Evolutionary conservation across 2,888 invertebrate genomes (phyloP), one percentile per base, ranked within the genome.

Genomic region (Ophion ventricosus): DNA sequence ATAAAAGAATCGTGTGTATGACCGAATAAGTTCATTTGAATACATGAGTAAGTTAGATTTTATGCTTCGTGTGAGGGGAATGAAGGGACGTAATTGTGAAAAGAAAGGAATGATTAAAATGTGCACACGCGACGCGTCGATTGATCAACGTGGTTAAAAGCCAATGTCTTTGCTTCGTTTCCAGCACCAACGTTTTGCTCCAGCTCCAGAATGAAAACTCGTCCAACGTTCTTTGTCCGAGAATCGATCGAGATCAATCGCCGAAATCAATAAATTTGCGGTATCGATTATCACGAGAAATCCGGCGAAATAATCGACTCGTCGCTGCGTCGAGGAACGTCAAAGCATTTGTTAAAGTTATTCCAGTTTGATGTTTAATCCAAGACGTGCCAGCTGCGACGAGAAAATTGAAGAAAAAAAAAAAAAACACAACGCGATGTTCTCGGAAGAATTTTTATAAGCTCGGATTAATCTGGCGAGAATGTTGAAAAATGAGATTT

Each of bases 271-370:
- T 14, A 17, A 17, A 17, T 29, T 35, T 7, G 26, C 54, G 2
- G n/a, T 8, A 26, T 54, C 2, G 43, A 14, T 43, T 5, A 14
- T 23, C 20, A 43, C 56, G 5, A 4, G 57, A 57, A 17, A 25
- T 1, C 3, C 14, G 40, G 23, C n/a, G 61, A 69, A 67, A 63
- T 69, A 70, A 81, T 75, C 20, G 70, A 77, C 69, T 79, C 72
- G 43, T 72, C 26, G 20, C 67, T 73, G 56, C 76, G 64, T 80
- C 43, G 64, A 70, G 84, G 84, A 75, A 84, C 87, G 87, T 88
- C 88, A 86, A 88, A 82, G 88, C 86, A 88, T 86, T 90, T 90
- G 90, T 90, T 91, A 86, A 89, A 89, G 88, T 88, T 87, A 86
- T 87, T 85, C 87, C 85, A 86, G 85, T 86, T 87, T 86, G 64